Percentiles rank a stretch among this genome's conserved stretches.
phyloP scores from a whole-genome alignment of 1,140 invertebrate species.

The Neuroterus valhalla region DNA sequence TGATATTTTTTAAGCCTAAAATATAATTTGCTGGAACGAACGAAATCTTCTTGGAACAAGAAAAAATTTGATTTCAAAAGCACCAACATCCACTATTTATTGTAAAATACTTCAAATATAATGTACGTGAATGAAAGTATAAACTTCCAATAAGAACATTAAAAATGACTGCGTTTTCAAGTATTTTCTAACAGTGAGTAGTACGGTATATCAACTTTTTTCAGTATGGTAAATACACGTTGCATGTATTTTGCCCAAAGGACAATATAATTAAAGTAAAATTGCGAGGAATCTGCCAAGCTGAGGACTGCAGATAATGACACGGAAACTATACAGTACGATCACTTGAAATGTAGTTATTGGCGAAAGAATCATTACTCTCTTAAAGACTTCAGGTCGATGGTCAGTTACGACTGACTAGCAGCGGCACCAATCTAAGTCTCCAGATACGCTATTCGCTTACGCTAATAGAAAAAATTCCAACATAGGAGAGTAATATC shows the following conservation, averaged over 20 bases:
- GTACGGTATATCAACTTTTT: too few species aligned
- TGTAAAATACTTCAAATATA: too few species aligned
- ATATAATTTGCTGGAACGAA: too few species aligned
- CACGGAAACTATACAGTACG: background rate
- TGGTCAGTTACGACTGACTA: constrained; percentile 9
- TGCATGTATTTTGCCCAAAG: background rate
- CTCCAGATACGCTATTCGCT: constrained; percentile 6
- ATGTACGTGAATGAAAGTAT: too few species aligned
- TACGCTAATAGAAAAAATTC: constrained; percentile 10
- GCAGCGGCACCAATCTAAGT: background rate
- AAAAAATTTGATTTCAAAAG: too few species aligned
- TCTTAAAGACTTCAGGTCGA: background rate
- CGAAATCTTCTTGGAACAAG: too few species aligned
- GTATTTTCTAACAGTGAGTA: too few species aligned
- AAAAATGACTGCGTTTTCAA: too few species aligned
- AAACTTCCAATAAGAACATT: too few species aligned
- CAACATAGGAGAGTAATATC: constrained; percentile 25
- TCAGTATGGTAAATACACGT: too few species aligned
- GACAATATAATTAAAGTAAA: constrained; percentile 1
- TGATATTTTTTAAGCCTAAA: too few species aligned
- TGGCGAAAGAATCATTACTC: background rate
- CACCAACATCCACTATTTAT: too few species aligned
- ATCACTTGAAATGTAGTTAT: constrained; percentile 9
- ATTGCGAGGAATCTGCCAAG: background rate
- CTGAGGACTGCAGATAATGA: background rate